Percentiles rank a stretch among this genome's conserved stretches.
These are phyloP conservation scores for Leptodirus hochenwartii DNA, from an alignment of 2,888 invertebrate genomes.

Conservation along the genomic window DNA sequence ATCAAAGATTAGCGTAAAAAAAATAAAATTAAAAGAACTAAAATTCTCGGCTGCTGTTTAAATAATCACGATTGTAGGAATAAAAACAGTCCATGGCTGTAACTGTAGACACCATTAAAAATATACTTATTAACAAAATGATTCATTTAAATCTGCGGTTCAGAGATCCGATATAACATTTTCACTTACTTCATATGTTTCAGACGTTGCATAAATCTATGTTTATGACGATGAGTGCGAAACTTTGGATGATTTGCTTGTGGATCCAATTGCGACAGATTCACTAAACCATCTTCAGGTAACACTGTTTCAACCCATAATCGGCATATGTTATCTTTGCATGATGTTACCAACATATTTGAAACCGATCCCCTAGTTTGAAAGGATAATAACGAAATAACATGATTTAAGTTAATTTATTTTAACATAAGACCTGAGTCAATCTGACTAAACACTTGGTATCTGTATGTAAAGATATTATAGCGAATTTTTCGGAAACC, in stretches of 20 bases:
- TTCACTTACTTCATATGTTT: constrained; percentile 83
- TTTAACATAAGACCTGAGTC: no score
- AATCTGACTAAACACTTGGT: constrained; percentile 5
- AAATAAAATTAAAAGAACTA: no score
- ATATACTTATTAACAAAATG: background rate
- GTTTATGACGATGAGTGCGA: constrained; percentile 86
- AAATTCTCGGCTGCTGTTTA: no score
- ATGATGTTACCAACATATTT: constrained; percentile 95
- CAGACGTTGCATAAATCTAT: constrained; percentile 86
- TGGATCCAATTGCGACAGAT: constrained; percentile 42
- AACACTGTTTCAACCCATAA: constrained; percentile 97
- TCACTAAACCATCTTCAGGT: constrained; percentile 84
- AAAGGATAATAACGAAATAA: constrained; percentile 17
- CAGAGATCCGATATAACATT: constrained; percentile 5
- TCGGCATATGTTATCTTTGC: constrained; percentile 95
- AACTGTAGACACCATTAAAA: background rate
- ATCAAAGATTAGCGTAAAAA: constrained; percentile 9
- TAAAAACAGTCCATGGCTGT: background rate
- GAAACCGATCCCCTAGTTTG: constrained; percentile 92
- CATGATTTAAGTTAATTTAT: constrained; percentile 6
- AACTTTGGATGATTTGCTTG: constrained; percentile 53
- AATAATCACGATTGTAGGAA: background rate
- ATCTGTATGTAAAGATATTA: background rate
- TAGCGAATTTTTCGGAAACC: no score
- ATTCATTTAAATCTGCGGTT: background rate